Percentiles rank a stretch among this genome's conserved stretches.
Conservation (phyloP, 2,797 vertebrate genomes). For the Catostomus latipinnis region DNA sequence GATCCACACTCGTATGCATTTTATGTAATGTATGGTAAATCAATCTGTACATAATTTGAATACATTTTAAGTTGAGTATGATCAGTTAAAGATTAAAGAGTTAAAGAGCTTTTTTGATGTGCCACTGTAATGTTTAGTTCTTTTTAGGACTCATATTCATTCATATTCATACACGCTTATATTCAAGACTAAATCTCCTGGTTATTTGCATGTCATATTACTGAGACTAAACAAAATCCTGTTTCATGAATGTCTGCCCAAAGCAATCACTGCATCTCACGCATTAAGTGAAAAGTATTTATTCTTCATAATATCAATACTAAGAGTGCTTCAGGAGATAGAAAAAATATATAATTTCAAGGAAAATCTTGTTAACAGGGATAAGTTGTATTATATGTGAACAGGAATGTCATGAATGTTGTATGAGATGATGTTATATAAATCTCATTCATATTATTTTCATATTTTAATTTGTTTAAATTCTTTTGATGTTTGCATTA, state of each 20-base stretch:
- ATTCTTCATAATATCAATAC: constrained; percentile 52
- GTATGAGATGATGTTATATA: background rate
- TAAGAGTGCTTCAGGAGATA: constrained; percentile 47
- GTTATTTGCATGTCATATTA: constrained; percentile 33
- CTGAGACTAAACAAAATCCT: constrained; percentile 28
- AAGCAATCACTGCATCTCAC: constrained; percentile 47
- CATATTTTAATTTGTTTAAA: constrained; percentile 17
- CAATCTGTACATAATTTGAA: constrained; percentile 6
- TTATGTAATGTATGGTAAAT: background rate
- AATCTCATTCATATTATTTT: constrained; percentile 29
- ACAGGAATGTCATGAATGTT: constrained; percentile 37
- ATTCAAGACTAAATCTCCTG: constrained; percentile 25
- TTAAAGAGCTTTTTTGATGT: constrained; percentile 8
- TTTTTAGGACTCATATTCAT: constrained; percentile 30
- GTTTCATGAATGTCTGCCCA: constrained; percentile 47
- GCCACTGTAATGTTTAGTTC: constrained; percentile 18
- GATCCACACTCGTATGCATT: no score
- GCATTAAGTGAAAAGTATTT: constrained; percentile 51
- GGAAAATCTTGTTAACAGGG: constrained; percentile 52
- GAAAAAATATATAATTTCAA: constrained; percentile 47
- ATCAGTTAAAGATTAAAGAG: constrained; percentile 1
- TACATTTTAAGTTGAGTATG: background rate
- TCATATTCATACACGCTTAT: no score
- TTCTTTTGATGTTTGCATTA: background rate
- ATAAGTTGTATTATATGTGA: constrained; percentile 40